Evolutionary conservation across 2,888 invertebrate genomes (phyloP).

Genomic region (Athalia cordata): DNA sequence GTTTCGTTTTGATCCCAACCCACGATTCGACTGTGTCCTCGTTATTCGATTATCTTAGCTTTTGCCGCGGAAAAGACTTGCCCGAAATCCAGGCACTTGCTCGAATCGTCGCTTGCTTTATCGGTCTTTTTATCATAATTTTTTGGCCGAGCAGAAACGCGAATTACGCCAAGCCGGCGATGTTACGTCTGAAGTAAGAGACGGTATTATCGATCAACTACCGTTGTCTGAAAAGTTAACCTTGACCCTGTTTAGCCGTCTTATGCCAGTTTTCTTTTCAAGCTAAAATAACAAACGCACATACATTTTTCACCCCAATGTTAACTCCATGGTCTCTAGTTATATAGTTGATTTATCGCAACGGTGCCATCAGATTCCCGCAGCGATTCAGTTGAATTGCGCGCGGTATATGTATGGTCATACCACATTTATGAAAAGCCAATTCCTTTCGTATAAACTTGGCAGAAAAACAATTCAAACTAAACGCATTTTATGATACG

Average conservation of each 20-base stretch:
- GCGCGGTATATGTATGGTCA: not conserved
- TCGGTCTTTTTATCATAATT: not conserved
- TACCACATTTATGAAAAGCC: not conserved
- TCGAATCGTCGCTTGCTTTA: slow-evolving; percentile 28
- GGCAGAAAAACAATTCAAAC: not conserved
- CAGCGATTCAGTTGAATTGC: not conserved
- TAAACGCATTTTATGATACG: not conserved
- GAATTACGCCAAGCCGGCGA: slow-evolving; percentile 1
- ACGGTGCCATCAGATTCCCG: not conserved
- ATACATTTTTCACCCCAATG: not conserved
- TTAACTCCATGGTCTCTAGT: not conserved
- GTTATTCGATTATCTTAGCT: slow-evolving; percentile 48
- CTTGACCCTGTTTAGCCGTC: slow-evolving; percentile 11
- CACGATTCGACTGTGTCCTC: slow-evolving; percentile 21
- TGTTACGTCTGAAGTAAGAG: slow-evolving; percentile 24
- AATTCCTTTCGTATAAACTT: slow-evolving; percentile 2
- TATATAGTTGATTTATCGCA: slow-evolving; percentile 13
- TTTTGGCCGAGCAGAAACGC: not conserved
- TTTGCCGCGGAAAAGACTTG: slow-evolving; percentile 45
- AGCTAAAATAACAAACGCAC: not conserved
- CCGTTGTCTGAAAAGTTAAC: slow-evolving; percentile 6
- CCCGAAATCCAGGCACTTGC: slow-evolving; percentile 17
- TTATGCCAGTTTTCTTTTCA: not conserved
- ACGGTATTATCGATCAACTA: slow-evolving; percentile 36
- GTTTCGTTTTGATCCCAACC: slow-evolving; percentile 31